These are phyloP conservation scores for Anguilla japonica DNA, from an alignment of 2,113 vertebrate species.

Conservation along the genomic window DNA sequence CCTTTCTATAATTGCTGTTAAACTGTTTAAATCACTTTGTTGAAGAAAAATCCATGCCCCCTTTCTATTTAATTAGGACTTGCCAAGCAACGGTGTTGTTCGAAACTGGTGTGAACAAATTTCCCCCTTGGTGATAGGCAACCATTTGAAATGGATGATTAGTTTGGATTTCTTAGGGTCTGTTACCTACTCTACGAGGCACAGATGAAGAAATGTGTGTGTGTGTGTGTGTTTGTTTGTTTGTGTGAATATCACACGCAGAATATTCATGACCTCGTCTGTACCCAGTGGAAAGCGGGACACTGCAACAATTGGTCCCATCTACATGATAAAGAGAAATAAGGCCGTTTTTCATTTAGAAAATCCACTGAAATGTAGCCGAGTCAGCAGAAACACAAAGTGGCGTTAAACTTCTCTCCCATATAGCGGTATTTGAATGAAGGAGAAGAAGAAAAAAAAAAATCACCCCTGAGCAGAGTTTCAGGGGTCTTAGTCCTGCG, in stretches of 20 bases:
- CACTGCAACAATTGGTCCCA: not conserved
- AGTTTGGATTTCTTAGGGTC: not conserved
- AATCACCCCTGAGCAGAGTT: not conserved
- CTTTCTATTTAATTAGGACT: constrained; percentile 56
- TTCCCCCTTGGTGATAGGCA: constrained; percentile 23
- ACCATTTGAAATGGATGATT: not conserved
- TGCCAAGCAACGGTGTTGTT: constrained; percentile 15
- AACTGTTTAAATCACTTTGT: constrained; percentile 58
- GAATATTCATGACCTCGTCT: constrained; percentile 3
- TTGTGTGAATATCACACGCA: not conserved
- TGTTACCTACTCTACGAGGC: not conserved
- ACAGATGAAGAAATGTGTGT: not conserved
- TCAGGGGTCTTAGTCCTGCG: constrained; percentile 5
- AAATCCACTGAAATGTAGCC: constrained; percentile 24
- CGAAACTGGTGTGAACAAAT: constrained; percentile 24
- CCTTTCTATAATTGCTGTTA: constrained; percentile 57
- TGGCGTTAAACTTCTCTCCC: not conserved
- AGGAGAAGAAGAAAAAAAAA: not conserved
- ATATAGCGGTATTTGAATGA: constrained; percentile 12
- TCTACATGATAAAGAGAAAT: constrained; percentile 19
- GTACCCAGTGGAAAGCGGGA: not conserved
- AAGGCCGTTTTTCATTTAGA: constrained; percentile 5
- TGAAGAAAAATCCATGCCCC: constrained; percentile 44
- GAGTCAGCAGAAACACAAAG: constrained; percentile 18
- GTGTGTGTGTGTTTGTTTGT: not conserved